phyloP scores from a whole-genome alignment of 2,888 invertebrate genomes.

The Gandaritis pyraliata region DNA sequence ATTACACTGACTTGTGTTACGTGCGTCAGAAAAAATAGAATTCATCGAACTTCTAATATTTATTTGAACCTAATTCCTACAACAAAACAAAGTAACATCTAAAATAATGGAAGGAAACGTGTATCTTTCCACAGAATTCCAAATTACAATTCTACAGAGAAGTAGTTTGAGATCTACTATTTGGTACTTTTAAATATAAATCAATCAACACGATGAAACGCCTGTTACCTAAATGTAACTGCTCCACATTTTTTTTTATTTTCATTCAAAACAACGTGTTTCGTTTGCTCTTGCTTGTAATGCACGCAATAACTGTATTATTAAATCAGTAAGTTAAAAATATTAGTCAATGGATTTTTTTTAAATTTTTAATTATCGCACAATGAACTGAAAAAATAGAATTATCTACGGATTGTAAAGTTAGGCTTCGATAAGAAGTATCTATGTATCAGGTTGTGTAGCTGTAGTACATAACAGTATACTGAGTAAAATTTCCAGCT shows the following conservation, averaged over 20 bases:
- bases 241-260: too few species aligned
- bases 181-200: background rate
- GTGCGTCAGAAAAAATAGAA: background rate
- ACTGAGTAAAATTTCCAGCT: slow-evolving; percentile 25
- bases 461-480: too few species aligned
- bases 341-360: too few species aligned
- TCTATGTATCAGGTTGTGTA: slow-evolving; percentile 1
- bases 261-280: too few species aligned
- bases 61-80: background rate
- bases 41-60: background rate
- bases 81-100: background rate
- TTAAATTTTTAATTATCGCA: too few species aligned
- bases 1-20: background rate
- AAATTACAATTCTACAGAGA: slow-evolving; percentile 5
- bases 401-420: background rate
- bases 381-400: background rate
- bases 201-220: too few species aligned
- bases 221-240: too few species aligned
- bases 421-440: slow-evolving; percentile 23
- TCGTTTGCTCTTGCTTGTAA: too few species aligned
- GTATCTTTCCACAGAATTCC: slow-evolving; percentile 3
- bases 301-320: too few species aligned
- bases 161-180: background rate
- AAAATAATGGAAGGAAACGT: slow-evolving; percentile 13
- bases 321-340: too few species aligned